Base-by-base conservation (phyloP, 2,888 invertebrate genomes). In the Gryllus longicercus region DNA sequence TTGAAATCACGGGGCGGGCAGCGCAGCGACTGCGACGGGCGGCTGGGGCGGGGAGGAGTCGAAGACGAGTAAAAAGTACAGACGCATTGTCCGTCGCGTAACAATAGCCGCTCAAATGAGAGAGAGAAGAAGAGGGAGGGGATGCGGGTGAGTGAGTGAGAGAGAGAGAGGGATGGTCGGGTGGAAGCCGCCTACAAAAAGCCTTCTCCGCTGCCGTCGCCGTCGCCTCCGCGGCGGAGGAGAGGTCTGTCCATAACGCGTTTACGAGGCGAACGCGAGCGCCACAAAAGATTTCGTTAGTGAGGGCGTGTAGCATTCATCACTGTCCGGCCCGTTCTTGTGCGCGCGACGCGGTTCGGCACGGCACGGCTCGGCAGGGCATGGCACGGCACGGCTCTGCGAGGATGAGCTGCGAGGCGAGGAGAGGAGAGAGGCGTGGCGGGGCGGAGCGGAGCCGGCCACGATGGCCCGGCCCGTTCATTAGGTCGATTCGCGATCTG, bases 31-130 rank as follows among this genome's bases (percentile, higher is more conserved):
- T 38, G 38, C 38, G 63, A 63, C n/a, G 63, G 14, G 63, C 8
- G 63, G 63, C 63, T 63, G 16, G 1, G 16, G 5, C 2, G 18
- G 16, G 14, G 63, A 38, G 38, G 38, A 0, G 63, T 11, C 14
- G 14, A n/a, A 63, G 63, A 63, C 63, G 63, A 63, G 63, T 63
- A 63, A 63, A 63, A 63, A 63, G 63, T 63, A 63, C 63, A 63
- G n/a, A 63, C 63, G 63, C 63, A 63, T 63, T 63, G 63, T 63
- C 63, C 63, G 63, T 11, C 63, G 63, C 63, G n/a, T 63, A 63
- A 63, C 63, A 63, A 63, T 63, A n/a, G 63, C n/a, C 63, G 63
- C n/a, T 63, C 63, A 63, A 63, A 63, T 63, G 63, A 63, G 63
- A 63, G n/a, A 63, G n/a, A n/a, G 63, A 63, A 11, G 16, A 14